Conservation (phyloP, 2,113 vertebrate genomes). For the Limanda limanda region DNA sequence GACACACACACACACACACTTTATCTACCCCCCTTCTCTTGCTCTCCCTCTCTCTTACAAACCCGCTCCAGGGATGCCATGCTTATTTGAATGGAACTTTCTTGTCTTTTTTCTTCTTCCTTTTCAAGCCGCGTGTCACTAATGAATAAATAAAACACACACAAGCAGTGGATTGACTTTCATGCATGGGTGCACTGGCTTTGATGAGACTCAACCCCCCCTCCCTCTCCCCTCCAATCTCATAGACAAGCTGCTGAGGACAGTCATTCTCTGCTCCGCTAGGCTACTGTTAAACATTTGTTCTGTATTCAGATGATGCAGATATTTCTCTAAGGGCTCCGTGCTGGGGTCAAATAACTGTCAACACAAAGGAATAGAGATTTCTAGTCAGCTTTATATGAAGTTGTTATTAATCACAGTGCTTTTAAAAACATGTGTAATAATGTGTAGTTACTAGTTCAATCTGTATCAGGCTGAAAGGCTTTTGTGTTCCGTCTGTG, state of each 20-base stretch:
- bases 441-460: neutral
- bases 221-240: slow-evolving; percentile 26
- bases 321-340: slow-evolving; percentile 24
- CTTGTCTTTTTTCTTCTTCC: slow-evolving; percentile 70
- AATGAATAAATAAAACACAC: slow-evolving; percentile 86
- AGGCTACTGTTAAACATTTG: slow-evolving; percentile 58
- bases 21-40: slow-evolving; percentile 29
- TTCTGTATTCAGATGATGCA: slow-evolving; percentile 57
- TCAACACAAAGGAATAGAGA: slow-evolving; percentile 19
- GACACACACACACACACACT: slow-evolving; percentile 14
- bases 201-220: slow-evolving; percentile 72
- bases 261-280: slow-evolving; percentile 68
- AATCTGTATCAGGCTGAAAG: neutral
- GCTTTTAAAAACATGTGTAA: neutral
- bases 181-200: slow-evolving; percentile 77
- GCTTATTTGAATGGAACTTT: slow-evolving; percentile 83
- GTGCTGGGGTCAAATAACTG: slow-evolving; percentile 34
- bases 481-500: neutral
- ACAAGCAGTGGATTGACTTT: slow-evolving; percentile 82
- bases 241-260: slow-evolving; percentile 70
- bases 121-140: slow-evolving; percentile 80
- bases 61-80: slow-evolving; percentile 76
- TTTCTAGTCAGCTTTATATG: neutral
- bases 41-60: slow-evolving; percentile 50
- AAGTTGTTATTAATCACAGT: neutral